Evolutionary conservation across 2,113 vertebrate species (phyloP), one percentile per base, ranked within the genome.

Genomic region (Polypterus bichir): DNA sequence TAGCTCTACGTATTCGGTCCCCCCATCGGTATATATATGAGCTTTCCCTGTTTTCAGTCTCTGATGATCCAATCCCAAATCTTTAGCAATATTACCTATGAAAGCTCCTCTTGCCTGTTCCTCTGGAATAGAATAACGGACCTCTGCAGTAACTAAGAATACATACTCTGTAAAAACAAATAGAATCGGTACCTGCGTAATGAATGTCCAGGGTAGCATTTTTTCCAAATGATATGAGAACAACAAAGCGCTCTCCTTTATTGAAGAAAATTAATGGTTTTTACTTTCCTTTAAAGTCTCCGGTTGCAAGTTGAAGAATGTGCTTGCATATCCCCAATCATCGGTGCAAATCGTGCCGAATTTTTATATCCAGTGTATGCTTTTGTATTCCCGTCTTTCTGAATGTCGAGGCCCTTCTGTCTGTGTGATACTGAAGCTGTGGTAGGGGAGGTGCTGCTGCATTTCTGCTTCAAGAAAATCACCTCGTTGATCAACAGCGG

Each of bases 101-200:
- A 85, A 73, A 5, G 81, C 81, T 2, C 81, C 83, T 70, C 68
- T 82, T 9, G 78, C 71, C 71, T 85, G 61, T 67, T 89, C 85
- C 63, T 89, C 87, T 0, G 82, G 79, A 60, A 88, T 64, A 0
- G 83, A 81, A 55, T 87, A 88, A 44, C 69, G 76, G 70, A 86
- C 78, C 65, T 86, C 76, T 60, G 73, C 71, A 54, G 6, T 52
- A 4, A 76, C 72, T 3, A 63, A 61, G 60, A 64, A 67, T 59
- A 74, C 63, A 46, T 54, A 11, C 49, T 46, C 59, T 9, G 77
- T 64, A 77, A 70, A 76, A 73, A 80, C 71, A 72, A 75, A 60
- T 5, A 70, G 49, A 57, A 75, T n/a, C 66, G 73, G 52, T 5
- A 48, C 2, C 56, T 68, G 59, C 69, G 74, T 67, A 71, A 63